phyloP scores from a whole-genome alignment of 2,888 invertebrate species.

The Tetropium fuscum region DNA sequence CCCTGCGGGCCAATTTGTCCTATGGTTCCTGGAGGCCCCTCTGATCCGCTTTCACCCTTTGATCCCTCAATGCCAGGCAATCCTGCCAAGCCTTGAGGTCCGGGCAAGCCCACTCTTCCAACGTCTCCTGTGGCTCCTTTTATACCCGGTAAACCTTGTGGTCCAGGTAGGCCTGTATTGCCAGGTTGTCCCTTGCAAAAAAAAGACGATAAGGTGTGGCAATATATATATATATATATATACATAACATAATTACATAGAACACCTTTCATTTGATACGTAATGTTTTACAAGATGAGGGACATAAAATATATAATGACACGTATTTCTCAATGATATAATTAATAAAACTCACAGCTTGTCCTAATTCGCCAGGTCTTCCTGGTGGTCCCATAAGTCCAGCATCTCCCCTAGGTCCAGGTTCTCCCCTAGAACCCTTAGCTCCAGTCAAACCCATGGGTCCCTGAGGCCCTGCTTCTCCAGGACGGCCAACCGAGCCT shows the following conservation, averaged over 20 bases:
- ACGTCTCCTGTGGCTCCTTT: constrained; percentile 80
- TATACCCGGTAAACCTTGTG: constrained; percentile 76
- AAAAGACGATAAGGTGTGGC: too few species aligned
- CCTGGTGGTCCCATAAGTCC: constrained; percentile 84
- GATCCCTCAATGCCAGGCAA: constrained; percentile 78
- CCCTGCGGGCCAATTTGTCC: constrained; percentile 81
- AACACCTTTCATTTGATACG: too few species aligned
- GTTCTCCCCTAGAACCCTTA: constrained; percentile 82
- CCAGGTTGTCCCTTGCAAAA: constrained; percentile 80
- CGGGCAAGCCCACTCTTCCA: constrained; percentile 76
- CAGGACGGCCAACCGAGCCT: constrained; percentile 72
- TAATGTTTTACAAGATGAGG: too few species aligned
- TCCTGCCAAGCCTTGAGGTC: constrained; percentile 79
- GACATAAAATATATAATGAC: neutral
- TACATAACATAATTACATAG: too few species aligned
- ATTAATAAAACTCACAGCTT: constrained; percentile 68
- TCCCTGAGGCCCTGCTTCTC: constrained; percentile 75
- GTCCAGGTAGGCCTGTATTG: constrained; percentile 76
- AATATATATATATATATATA: too few species aligned
- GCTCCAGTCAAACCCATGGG: constrained; percentile 73
- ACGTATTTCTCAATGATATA: neutral
- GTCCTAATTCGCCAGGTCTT: constrained; percentile 80
- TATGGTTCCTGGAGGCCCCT: constrained; percentile 76
- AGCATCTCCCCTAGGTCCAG: constrained; percentile 80
- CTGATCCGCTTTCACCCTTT: constrained; percentile 81